Conservation (phyloP, 2,888 invertebrate species). For the Steromphala cineraria region DNA sequence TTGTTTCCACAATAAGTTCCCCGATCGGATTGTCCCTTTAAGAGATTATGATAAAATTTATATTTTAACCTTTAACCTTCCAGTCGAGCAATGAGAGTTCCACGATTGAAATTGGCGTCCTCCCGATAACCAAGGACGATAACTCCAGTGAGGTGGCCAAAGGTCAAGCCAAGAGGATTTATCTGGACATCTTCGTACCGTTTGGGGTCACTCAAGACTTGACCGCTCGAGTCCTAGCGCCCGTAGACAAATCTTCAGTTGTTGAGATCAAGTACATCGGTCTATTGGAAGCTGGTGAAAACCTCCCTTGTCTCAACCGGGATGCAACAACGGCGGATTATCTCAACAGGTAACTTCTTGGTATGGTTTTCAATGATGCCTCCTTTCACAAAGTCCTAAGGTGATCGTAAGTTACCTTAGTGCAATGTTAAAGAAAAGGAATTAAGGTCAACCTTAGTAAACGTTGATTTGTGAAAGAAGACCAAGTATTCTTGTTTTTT, state of each 20-base stretch:
- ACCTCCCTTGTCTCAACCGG: constrained; percentile 59
- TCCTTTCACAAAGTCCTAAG: no score
- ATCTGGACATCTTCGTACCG: constrained; percentile 40
- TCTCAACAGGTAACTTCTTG: neutral
- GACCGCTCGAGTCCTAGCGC: constrained; percentile 46
- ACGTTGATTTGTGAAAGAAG: no score
- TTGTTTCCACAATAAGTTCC: no score
- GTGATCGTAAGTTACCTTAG: no score
- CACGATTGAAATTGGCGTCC: constrained; percentile 33
- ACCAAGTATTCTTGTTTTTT: no score
- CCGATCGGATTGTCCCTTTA: no score
- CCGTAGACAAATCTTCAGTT: constrained; percentile 35
- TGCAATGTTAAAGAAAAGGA: no score
- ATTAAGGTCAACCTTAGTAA: no score
- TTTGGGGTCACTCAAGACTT: constrained; percentile 38
- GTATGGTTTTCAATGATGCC: no score
- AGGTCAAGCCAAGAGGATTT: constrained; percentile 50
- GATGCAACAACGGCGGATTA: constrained; percentile 17
- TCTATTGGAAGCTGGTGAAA: constrained; percentile 54
- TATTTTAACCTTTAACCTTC: neutral
- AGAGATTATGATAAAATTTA: no score
- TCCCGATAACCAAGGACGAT: constrained; percentile 43
- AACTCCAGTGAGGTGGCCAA: constrained; percentile 31
- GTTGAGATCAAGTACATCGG: constrained; percentile 59
- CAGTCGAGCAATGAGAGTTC: constrained; percentile 38